phyloP scores from a whole-genome alignment of 2,888 invertebrate genomes.

The Bellardia bayeri region DNA sequence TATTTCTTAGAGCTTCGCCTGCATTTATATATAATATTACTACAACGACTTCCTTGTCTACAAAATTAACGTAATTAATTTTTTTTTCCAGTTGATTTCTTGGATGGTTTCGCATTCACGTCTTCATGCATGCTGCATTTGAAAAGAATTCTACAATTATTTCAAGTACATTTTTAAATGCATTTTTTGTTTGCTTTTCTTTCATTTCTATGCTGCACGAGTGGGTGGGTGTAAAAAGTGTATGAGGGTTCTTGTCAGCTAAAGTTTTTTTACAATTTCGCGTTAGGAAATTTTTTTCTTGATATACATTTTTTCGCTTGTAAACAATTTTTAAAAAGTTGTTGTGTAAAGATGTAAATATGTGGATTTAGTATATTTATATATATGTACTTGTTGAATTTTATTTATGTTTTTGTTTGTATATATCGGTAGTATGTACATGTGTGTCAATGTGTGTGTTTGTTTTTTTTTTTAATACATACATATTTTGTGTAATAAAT shows the following conservation, averaged over 20 bases:
- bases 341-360: constrained; percentile 8
- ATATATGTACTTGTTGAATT: constrained; percentile 42
- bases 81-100: constrained; percentile 48
- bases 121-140: constrained; percentile 45
- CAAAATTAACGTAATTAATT: constrained; percentile 70
- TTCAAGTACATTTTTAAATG: constrained; percentile 63
- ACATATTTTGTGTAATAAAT: constrained; percentile 23
- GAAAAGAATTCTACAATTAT: constrained; percentile 57
- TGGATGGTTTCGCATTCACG: constrained; percentile 31
- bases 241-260: constrained; percentile 52
- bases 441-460: background rate
- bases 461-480: background rate
- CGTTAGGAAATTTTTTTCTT: constrained; percentile 7
- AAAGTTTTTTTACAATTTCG: constrained; percentile 40
- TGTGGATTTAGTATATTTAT: background rate
- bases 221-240: constrained; percentile 9
- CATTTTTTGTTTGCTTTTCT: constrained; percentile 21
- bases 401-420: constrained; percentile 8
- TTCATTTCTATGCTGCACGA: background rate
- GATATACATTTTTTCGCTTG: constrained; percentile 6
- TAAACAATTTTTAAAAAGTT: constrained; percentile 58
- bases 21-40: background rate
- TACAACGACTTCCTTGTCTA: constrained; percentile 14
- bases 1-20: constrained; percentile 27
- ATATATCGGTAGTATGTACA: background rate